Evolutionary conservation across 2,113 vertebrate genomes (phyloP).

Genomic region (Eudyptes chrysolophus): DNA sequence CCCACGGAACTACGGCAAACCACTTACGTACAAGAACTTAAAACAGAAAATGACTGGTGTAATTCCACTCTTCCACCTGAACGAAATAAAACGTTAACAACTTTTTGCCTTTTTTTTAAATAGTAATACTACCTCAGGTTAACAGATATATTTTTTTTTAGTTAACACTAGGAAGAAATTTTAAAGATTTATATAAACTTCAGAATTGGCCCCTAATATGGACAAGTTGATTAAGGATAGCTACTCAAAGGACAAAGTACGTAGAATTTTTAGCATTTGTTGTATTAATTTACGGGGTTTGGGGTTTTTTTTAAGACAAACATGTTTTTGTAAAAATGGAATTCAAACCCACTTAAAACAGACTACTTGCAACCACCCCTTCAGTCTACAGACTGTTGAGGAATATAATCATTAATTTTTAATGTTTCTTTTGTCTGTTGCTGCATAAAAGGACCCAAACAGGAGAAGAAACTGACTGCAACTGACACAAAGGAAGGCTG

Average conservation of each 20-base stretch:
- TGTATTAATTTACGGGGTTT: background rate
- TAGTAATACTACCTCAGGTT: background rate
- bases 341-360: background rate
- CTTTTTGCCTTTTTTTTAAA: background rate
- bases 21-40: background rate
- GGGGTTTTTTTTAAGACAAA: background rate
- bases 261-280: background rate
- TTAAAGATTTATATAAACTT: background rate
- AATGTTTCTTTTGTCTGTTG: slow-evolving; percentile 49
- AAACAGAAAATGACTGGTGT: background rate
- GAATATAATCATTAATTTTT: slow-evolving; percentile 27
- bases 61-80: background rate
- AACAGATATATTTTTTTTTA: background rate
- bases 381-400: background rate
- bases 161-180: background rate
- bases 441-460: background rate
- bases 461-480: background rate
- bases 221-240: background rate
- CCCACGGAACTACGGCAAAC: background rate
- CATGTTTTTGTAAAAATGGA: background rate
- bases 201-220: background rate
- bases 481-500: slow-evolving; percentile 36
- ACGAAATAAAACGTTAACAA: background rate
- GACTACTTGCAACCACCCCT: background rate
- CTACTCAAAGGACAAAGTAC: background rate